Evolutionary conservation across 2,888 invertebrate genomes (phyloP).

Genomic region (Apamea epomidion): DNA sequence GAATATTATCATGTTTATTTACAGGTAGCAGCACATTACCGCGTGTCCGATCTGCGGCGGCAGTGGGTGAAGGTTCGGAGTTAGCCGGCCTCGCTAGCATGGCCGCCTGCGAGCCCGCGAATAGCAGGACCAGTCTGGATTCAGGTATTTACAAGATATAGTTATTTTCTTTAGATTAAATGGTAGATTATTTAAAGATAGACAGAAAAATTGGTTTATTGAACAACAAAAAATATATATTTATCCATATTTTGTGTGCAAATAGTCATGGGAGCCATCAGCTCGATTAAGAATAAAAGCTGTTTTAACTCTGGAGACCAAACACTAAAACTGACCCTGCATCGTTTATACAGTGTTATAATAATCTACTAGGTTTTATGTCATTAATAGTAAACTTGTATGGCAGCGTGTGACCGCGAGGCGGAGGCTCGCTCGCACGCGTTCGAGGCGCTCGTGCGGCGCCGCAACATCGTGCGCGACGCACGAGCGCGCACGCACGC

Average conservation of each 20-base stretch:
- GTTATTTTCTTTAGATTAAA: too few species aligned
- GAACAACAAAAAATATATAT: background rate
- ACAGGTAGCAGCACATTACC: constrained; percentile 82
- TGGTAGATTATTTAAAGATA: background rate
- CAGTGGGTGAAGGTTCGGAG: constrained; percentile 95
- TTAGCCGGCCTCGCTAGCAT: constrained; percentile 87
- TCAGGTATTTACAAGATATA: constrained; percentile 75
- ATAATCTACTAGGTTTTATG: background rate
- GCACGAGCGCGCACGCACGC: constrained; percentile 73
- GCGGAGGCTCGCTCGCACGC: constrained; percentile 77
- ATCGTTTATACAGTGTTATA: background rate
- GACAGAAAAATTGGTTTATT: background rate
- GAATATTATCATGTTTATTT: constrained; percentile 5
- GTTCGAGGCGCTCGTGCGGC: constrained; percentile 84
- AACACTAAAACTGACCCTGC: background rate
- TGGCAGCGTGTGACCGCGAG: constrained; percentile 66
- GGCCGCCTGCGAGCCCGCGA: constrained; percentile 80
- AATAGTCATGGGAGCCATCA: background rate
- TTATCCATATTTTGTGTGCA: too few species aligned
- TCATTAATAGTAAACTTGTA: background rate
- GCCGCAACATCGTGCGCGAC: constrained; percentile 85
- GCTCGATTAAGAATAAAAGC: background rate
- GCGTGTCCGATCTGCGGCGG: constrained; percentile 94
- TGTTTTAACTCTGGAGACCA: background rate
- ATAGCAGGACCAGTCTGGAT: constrained; percentile 85